Percentiles rank a stretch among this genome's conserved stretches.
These are phyloP conservation scores for Mareca strepera DNA, from an alignment of 2,797 vertebrate genomes.

Conservation along the genomic window DNA sequence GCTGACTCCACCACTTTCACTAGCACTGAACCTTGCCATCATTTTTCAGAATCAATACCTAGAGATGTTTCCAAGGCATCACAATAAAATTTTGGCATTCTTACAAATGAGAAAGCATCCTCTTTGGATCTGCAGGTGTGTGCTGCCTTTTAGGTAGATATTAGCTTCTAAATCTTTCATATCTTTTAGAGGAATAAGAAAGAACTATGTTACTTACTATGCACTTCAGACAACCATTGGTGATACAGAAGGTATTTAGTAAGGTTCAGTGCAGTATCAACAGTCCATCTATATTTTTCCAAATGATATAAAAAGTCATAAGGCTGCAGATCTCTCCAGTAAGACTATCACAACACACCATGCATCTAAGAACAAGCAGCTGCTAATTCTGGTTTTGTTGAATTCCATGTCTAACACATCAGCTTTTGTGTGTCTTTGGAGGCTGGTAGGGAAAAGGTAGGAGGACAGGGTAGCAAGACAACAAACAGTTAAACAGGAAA, in stretches of 20 bases:
- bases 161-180: conserved; percentile 32
- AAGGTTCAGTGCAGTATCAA: conserved; percentile 17
- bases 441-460: not conserved
- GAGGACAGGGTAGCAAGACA: not conserved
- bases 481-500: not conserved
- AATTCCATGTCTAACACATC: not conserved
- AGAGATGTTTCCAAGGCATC: conserved; percentile 56
- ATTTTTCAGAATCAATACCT: conserved; percentile 41
- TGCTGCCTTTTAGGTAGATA: not conserved
- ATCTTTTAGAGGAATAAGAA: conserved; percentile 12
- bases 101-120: conserved; percentile 50
- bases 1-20: conserved; percentile 24
- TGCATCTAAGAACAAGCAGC: not conserved
- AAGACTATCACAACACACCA: not conserved
- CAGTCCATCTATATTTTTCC: not conserved
- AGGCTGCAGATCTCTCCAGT: conserved; percentile 1
- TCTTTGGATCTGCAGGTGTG: not conserved
- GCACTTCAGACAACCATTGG: not conserved
- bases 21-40: not conserved
- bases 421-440: not conserved
- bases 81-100: conserved; percentile 40
- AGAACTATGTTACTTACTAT: not conserved
- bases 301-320: conserved; percentile 29
- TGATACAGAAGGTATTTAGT: not conserved
- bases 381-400: not conserved